phyloP scores from a whole-genome alignment of 2,797 vertebrate species.

The Ficedula albicollis region DNA sequence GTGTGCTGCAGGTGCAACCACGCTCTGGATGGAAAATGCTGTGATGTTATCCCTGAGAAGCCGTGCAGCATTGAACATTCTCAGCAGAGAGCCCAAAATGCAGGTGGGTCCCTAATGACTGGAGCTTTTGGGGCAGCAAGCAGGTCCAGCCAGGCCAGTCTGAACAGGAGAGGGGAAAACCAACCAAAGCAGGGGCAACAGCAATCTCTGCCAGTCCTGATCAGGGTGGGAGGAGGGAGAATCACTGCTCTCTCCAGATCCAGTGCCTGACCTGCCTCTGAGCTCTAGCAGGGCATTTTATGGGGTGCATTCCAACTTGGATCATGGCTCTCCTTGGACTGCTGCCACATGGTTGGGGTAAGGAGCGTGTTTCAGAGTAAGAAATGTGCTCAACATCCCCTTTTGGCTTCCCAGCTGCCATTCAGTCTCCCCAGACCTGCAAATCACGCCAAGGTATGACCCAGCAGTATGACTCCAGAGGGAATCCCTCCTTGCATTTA shows the following conservation, averaged over 20 bases:
- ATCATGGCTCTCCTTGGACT: background rate
- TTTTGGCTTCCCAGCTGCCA: background rate
- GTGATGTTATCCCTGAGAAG: background rate
- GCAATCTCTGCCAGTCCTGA: background rate
- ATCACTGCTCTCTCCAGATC: background rate
- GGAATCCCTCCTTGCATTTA: background rate
- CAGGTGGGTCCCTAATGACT: background rate
- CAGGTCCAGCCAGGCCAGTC: background rate
- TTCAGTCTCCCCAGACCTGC: background rate
- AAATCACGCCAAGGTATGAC: background rate
- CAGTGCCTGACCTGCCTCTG: background rate
- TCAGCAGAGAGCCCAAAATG: background rate
- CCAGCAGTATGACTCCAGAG: background rate
- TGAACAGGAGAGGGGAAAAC: background rate
- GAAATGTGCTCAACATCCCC: background rate
- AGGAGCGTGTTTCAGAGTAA: background rate
- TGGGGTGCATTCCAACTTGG: background rate
- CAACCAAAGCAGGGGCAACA: background rate
- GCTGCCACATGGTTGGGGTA: background rate
- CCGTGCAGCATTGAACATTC: fast-evolving
- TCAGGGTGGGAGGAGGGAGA: fast-evolving
- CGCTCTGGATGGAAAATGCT: background rate
- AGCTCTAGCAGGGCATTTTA: background rate
- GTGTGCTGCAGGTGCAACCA: background rate
- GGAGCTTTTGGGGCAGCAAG: background rate